Conservation (phyloP, 1,140 invertebrate genomes). For the Brachystomella parvula region DNA sequence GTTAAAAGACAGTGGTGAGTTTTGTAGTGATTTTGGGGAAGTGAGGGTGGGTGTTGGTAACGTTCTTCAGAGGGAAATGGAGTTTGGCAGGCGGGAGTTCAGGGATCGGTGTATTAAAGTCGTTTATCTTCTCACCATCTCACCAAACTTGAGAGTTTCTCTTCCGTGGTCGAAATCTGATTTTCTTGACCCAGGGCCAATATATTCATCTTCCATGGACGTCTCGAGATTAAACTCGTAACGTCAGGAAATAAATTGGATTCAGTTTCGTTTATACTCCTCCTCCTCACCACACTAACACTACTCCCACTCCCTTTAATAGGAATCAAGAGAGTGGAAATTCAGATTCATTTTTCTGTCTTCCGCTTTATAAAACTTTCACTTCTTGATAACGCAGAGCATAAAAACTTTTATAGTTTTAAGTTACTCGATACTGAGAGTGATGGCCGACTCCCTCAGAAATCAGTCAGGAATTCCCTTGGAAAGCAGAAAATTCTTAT, state of each 20-base stretch:
- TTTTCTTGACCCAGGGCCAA: conserved; percentile 36
- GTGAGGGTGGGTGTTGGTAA: background rate
- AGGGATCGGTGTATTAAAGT: conserved; percentile 35
- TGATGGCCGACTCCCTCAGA: no score
- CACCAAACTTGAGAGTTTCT: conserved; percentile 11
- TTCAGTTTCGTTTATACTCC: conserved; percentile 16
- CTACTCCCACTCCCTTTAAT: no score
- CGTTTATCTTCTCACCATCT: conserved; percentile 34
- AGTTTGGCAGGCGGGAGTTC: conserved; percentile 9
- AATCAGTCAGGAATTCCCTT: no score
- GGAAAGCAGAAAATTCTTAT: no score
- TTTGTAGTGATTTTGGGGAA: background rate
- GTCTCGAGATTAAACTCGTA: conserved; percentile 38
- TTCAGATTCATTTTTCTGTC: conserved; percentile 1
- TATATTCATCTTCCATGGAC: conserved; percentile 38
- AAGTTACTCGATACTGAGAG: no score
- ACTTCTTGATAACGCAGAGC: no score
- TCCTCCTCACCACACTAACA: background rate
- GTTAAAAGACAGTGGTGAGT: background rate
- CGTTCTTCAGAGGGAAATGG: background rate
- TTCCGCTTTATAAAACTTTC: no score
- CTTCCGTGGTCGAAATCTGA: conserved; percentile 28
- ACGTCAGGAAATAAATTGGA: conserved; percentile 37
- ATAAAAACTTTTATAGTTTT: no score
- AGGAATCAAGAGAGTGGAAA: background rate